A percentile compares a stretch with the other conserved stretches of the same genome.
Evolutionary conservation across 1,140 invertebrate species (phyloP).

Genomic region (Megalonaias nervosa): DNA sequence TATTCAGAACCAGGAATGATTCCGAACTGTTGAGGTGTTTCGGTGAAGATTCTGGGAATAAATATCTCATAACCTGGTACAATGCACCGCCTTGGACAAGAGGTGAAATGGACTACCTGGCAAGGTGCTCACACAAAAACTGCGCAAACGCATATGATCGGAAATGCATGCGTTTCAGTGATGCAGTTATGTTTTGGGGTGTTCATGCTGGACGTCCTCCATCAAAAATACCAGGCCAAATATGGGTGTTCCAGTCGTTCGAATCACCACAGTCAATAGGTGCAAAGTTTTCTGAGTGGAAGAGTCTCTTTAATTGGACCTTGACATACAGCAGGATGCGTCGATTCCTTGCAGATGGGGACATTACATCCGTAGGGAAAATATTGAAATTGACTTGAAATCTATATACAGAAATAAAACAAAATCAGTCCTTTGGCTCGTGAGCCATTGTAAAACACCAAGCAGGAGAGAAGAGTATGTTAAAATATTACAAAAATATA

Average conservation of each 20-base stretch:
- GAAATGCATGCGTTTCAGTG: background rate
- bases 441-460: constrained; percentile 76
- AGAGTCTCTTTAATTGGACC: constrained; percentile 80
- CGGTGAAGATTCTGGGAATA: too few species aligned
- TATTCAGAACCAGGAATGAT: too few species aligned
- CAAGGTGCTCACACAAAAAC: too few species aligned
- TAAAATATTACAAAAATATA: constrained; percentile 72
- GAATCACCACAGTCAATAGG: constrained; percentile 17
- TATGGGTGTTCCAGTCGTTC: constrained; percentile 14
- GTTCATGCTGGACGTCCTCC: background rate
- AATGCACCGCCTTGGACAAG: too few species aligned
- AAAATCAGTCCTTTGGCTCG: constrained; percentile 75
- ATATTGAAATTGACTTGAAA: constrained; percentile 15
- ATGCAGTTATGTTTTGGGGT: constrained; percentile 20
- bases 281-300: constrained; percentile 71
- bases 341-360: constrained; percentile 74
- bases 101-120: too few species aligned
- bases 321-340: constrained; percentile 80
- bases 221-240: constrained; percentile 11
- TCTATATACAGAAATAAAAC: constrained; percentile 42
- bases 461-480: constrained; percentile 75
- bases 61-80: too few species aligned
- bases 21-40: too few species aligned
- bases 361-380: too few species aligned
- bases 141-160: too few species aligned